Conservation (phyloP, 2,113 vertebrate species). For the Hipposideros armiger region DNA sequence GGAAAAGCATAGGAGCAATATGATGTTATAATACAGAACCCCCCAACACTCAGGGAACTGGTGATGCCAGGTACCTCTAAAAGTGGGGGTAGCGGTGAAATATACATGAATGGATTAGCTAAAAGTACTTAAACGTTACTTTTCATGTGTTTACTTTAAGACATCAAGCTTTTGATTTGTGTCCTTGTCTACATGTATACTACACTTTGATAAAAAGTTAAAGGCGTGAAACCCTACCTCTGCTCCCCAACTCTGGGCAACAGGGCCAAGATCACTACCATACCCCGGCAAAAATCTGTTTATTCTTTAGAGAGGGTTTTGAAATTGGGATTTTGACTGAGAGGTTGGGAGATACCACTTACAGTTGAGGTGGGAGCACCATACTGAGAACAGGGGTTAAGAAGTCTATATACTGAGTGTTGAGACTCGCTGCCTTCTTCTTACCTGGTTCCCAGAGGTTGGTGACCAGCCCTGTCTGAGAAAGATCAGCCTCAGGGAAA, state of each 20-base stretch:
- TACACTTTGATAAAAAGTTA: background rate
- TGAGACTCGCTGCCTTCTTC: background rate
- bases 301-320: background rate
- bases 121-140: background rate
- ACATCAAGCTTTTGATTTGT: background rate
- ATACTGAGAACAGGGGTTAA: background rate
- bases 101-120: background rate
- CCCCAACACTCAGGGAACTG: background rate
- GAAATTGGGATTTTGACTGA: background rate
- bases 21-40: background rate
- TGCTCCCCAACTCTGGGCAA: background rate
- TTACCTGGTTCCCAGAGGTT: background rate
- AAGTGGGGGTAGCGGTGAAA: background rate
- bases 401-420: background rate
- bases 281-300: background rate
- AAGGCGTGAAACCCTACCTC: background rate
- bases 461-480: background rate
- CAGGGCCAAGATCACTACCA: background rate
- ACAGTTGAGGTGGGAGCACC: background rate
- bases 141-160: background rate
- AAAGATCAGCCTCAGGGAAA: background rate
- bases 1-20: background rate
- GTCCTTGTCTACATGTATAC: background rate
- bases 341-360: background rate
- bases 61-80: background rate